Conservation (phyloP, 1,140 invertebrate genomes). For the Drosophila orena region DNA sequence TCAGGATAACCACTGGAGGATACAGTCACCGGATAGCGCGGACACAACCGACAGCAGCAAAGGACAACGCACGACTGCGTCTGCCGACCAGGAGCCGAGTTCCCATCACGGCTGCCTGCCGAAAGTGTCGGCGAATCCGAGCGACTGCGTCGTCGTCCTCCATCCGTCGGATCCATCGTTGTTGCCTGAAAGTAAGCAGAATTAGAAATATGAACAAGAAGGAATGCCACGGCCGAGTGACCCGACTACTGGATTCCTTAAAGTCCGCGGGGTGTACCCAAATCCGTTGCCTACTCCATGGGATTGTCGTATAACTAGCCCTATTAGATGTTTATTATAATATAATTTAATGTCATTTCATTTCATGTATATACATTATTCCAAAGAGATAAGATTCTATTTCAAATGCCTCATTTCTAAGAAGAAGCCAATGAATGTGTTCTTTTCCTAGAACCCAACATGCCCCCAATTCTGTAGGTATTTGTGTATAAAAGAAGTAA, state of each 20-base stretch:
- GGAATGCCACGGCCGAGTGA: neutral
- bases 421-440: neutral
- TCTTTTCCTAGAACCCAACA: neutral
- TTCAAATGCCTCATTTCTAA: too few relatives aligned
- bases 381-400: too few relatives aligned
- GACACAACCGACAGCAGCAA: conserved; percentile 77
- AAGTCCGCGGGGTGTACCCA: neutral
- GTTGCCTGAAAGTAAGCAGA: conserved; percentile 67
- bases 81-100: conserved; percentile 34
- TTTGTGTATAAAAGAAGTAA: conserved; percentile 65
- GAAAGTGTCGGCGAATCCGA: conserved; percentile 15
- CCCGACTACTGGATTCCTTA: conserved; percentile 16
- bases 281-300: neutral
- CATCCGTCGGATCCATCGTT: conserved; percentile 13
- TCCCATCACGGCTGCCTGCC: conserved; percentile 21
- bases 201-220: conserved; percentile 80
- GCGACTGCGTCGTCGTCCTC: conserved; percentile 21
- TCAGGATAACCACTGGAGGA: conserved; percentile 2
- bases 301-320: neutral
- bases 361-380: too few relatives aligned
- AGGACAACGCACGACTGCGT: conserved; percentile 77
- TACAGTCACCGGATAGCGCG: conserved; percentile 44
- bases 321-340: neutral
- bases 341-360: neutral
- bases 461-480: neutral